Evolutionary conservation across 2,888 invertebrate genomes (phyloP), one percentile per base, ranked within the genome.

Genomic region (Uloborus plumipes): DNA sequence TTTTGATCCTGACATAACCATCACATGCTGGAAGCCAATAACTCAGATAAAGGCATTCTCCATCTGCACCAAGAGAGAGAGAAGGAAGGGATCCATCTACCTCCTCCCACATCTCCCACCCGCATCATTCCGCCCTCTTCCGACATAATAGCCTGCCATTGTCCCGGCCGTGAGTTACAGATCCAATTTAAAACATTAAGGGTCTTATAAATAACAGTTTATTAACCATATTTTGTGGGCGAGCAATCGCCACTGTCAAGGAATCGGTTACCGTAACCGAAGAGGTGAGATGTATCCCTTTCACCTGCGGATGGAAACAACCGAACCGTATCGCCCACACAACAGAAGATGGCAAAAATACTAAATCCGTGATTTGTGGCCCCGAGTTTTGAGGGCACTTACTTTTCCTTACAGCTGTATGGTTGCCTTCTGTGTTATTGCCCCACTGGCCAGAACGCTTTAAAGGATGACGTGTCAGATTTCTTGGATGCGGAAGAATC

Each of bases 201-300:
- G 83, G 70, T 62, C 73, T 59, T 83, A 83, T 83, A 83, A 83
- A 83, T 83, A 83, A 83, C 83, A 50, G 67, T 83, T 83, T 83
- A 83, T 83, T 77, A 83, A 83, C 83, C 83, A 83, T 83, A 83
- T 83, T 83, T 83, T 82, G 76, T 64, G 76, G 76, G 53, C 49
- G 31, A 55, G 82, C 82, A 82, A 82, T 82, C 72, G 76, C 73
- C 62, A 71, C 76, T 82, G 82, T 82, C 82, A 82, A 66, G 71
- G 74, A 70, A 75, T 75, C 39, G 74, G 62, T 50, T 50, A 50
- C 16, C 66, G 67, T 50, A 69, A 76, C 75, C 67, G 61, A 67
- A 53, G 78, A 66, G 73, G 69, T 67, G 69, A 73, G 67, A 69
- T 73, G 67, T 73, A 80, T 73, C 79, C 73, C n/a, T 71, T 64